Evolutionary conservation across 2,797 vertebrate species (phyloP).

Genomic region (Prunella strophiata): DNA sequence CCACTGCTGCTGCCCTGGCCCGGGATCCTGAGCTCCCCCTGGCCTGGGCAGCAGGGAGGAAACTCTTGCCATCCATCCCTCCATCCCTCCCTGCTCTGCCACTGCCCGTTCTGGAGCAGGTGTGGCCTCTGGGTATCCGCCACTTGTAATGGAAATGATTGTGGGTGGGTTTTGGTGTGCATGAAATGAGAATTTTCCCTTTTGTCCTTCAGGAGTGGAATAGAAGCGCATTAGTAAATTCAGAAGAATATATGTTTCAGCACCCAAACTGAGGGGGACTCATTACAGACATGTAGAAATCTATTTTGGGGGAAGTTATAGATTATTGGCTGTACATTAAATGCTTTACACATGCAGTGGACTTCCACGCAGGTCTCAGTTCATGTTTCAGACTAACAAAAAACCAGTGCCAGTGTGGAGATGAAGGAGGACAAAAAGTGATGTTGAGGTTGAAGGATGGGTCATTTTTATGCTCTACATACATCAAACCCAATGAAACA

Average conservation of each 20-base stretch:
- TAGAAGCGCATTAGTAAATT: background rate
- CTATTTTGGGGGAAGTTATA: background rate
- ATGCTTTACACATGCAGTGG: too few species aligned
- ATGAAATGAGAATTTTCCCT: background rate
- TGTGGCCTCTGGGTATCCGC: background rate
- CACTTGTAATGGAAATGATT: background rate
- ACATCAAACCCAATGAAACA: background rate
- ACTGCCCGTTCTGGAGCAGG: accelerated
- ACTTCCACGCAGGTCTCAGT: accelerated
- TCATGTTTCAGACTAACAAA: background rate
- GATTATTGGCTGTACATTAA: background rate
- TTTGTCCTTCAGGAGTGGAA: background rate
- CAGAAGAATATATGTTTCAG: background rate
- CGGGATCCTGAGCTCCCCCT: accelerated
- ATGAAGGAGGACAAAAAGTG: background rate
- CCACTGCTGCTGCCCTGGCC: background rate
- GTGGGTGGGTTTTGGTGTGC: accelerated
- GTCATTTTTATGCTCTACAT: background rate
- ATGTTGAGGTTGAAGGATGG: background rate
- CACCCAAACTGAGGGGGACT: background rate
- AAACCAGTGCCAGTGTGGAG: accelerated
- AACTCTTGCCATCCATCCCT: accelerated
- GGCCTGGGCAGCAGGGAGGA: background rate
- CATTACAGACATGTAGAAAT: background rate
- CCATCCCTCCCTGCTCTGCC: background rate